Evolutionary conservation across 2,888 invertebrate genomes (phyloP), one percentile per base, ranked within the genome.

Genomic region (Agonopterix alstromeriana): DNA sequence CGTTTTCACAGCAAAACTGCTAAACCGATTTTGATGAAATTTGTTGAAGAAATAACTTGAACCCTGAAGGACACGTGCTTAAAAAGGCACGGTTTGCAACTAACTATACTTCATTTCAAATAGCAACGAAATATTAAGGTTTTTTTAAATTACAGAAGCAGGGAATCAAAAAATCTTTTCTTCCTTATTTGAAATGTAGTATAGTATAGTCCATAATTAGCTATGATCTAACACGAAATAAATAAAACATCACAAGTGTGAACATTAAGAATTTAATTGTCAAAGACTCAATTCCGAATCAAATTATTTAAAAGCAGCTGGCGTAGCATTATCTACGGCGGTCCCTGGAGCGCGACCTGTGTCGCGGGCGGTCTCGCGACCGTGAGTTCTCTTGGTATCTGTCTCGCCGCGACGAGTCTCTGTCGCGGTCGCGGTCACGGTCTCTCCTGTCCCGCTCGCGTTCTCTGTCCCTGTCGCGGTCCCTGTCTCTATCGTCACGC

Each of bases 251-350:
- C 51, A 53, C 47, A 50, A 42, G 53, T 49, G 46, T 56, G 63
- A 77, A 82, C 74, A 71, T 73, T 57, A 74, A 63, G 66, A 77
- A 80, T 79, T 62, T 65, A 65, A 62, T 67, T 62, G 53, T 73
- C 56, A 70, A 70, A 62, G 55, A 65, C 61, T 70, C 58, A 68
- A 57, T 55, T 63, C 47, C 55, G 63, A 70, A 61, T 54, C 56
- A 58, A 38, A n/a, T n/a, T 38, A 38, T 38, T n/a, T 38, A n/a
- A 38, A n/a, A 38, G 36, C 27, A 48, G 27, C 5, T 51, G 52
- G 63, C 55, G 56, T 63, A 57, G 55, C 63, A 80, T 75, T 85
- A 88, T 86, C 80, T 87, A 56, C 85, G 84, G 47, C 86, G 83
- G 47, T 87, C 87, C 55, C 71, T 72, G 1, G 85, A 85, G 40